A percentile compares a stretch with the other conserved stretches of the same genome.
Conservation (phyloP, 2,797 vertebrate genomes). For the Anisognathus igniventris region DNA sequence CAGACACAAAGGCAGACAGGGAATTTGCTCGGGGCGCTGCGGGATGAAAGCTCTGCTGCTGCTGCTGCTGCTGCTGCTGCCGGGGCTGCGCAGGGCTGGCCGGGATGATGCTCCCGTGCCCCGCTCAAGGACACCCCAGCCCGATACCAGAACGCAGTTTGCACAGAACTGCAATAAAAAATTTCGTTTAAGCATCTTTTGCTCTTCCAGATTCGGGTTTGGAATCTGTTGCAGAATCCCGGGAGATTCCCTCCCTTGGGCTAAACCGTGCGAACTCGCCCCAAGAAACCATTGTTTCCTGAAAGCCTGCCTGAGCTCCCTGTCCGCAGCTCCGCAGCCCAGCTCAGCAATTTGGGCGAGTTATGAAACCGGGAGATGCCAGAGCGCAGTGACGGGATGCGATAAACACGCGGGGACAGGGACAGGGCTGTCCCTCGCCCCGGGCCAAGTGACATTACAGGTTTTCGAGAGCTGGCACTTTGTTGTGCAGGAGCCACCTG, state of each 20-base stretch:
- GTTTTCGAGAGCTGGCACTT: constrained; percentile 47
- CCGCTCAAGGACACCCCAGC: neutral
- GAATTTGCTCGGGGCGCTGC: neutral
- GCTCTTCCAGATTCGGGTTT: neutral
- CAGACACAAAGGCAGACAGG: constrained; percentile 23
- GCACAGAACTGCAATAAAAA: neutral
- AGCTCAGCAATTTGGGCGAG: constrained; percentile 5
- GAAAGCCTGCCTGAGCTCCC: neutral
- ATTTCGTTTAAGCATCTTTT: neutral
- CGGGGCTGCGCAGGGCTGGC: neutral
- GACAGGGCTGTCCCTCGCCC: constrained; percentile 30
- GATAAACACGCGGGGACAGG: constrained; percentile 23
- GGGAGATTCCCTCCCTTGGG: neutral
- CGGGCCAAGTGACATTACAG: constrained; percentile 42
- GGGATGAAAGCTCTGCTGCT: neutral
- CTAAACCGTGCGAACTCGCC: neutral
- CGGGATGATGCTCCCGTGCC: neutral
- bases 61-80: neutral
- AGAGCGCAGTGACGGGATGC: neutral
- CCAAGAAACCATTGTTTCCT: constrained; percentile 1
- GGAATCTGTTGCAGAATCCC: neutral
- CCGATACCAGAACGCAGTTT: neutral
- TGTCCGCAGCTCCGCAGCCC: neutral
- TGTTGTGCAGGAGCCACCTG: neutral
- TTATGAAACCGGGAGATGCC: constrained; percentile 52